Base-by-base conservation (phyloP, 2,113 vertebrate species). In the Neofelis nebulosa region DNA sequence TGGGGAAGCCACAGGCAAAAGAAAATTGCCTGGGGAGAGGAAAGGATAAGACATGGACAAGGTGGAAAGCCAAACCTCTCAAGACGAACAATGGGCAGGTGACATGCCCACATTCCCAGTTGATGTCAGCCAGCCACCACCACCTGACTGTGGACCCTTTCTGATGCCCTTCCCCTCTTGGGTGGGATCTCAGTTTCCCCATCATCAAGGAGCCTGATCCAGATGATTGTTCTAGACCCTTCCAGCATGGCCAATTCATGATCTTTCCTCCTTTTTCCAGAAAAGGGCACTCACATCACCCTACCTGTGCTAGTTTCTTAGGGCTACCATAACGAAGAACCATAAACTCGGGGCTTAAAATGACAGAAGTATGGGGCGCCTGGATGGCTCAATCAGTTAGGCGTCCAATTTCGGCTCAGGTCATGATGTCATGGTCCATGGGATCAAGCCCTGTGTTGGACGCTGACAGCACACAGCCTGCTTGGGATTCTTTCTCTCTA, bases 121-220 rank as follows among this genome's bases (percentile, higher is more conserved):
- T 63, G 13, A 21, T n/a, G 31, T 95, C 89, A 65, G 79, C 73
- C 27, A 6, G 16, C n/a, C 84, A 86, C 23, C 0, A 0, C 29
- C 0, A 0, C 29, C 38, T 21, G 25, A 52, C 7, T 41, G 19
- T 9, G 25, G 57, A 63, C 33, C 18, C 52, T 83, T 7, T 0
- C 29, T 33, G 33, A 95, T n/a, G 15, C 57, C 52, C 14, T 65
- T 85, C 3, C 11, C 5, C 31, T 52, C 23, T 68, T 16, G 16
- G 27, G 23, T 4, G 8, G 21, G n/a, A 57, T 15, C 74, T 82
- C 93, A 31, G 78, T n/a, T 68, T 74, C 38, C 23, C 71, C 31
- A 31, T 95, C 50, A 94, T 50, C 25, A 31, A 93, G 33, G 38
- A 11, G 31, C 41, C 41, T 61, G 41, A 69, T 82, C 61, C 21